These are phyloP conservation scores for Ephialtes manifestator DNA, from an alignment of 2,888 invertebrate species.

Conservation along the genomic window DNA sequence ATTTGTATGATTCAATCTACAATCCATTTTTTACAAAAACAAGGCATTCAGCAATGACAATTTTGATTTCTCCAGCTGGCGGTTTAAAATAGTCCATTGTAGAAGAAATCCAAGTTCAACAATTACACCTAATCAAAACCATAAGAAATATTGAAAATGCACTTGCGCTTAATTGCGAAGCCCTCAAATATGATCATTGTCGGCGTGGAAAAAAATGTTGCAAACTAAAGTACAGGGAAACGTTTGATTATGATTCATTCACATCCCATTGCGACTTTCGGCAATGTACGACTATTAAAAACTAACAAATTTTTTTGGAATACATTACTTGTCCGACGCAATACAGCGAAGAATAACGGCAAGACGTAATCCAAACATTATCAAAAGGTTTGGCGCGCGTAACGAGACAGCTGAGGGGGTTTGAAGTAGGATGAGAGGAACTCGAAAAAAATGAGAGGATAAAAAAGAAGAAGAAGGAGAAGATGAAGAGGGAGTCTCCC, in stretches of 20 bases:
- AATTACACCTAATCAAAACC: not conserved
- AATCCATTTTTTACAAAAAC: no score
- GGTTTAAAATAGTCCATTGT: no score
- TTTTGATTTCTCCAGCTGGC: no score
- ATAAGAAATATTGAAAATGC: not conserved
- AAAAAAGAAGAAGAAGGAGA: conserved; percentile 19
- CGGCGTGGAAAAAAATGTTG: not conserved
- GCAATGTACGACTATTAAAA: not conserved
- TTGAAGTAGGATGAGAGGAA: conserved; percentile 20
- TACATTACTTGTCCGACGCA: not conserved
- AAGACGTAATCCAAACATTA: conserved; percentile 51
- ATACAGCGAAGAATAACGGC: not conserved
- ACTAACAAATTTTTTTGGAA: not conserved
- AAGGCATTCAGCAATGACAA: no score
- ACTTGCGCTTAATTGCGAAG: no score
- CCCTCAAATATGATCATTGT: no score
- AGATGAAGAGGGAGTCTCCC: conserved; percentile 29
- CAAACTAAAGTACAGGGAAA: not conserved
- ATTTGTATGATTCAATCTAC: no score
- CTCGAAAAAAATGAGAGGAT: conserved; percentile 42
- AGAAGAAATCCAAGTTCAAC: not conserved
- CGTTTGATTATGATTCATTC: not conserved
- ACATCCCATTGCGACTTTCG: not conserved
- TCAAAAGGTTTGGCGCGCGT: conserved; percentile 48
- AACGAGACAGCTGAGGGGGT: conserved; percentile 34